A percentile compares a stretch with the other conserved stretches of the same genome.
These are phyloP conservation scores for Anolis apletophallus DNA, from an alignment of 2,797 vertebrate genomes.

Conservation along the genomic window DNA sequence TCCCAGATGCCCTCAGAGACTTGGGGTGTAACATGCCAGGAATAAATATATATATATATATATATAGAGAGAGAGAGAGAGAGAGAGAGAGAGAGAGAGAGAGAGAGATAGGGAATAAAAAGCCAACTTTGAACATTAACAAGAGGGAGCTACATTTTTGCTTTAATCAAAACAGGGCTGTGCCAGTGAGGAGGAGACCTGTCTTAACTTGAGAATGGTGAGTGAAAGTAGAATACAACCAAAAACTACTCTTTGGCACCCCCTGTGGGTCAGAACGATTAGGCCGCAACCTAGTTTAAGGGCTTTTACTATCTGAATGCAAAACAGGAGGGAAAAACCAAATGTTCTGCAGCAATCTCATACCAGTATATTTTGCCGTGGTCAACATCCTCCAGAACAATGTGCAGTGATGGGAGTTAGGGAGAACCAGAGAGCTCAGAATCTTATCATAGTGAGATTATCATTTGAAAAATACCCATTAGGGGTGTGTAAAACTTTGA, in stretches of 20 bases:
- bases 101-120: background rate
- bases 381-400: no score
- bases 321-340: background rate
- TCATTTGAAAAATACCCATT: no score
- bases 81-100: no score
- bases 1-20: background rate
- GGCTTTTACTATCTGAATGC: background rate
- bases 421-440: no score
- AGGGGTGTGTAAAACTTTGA: no score
- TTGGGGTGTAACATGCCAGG: conserved; percentile 4
- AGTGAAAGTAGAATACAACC: background rate
- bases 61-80: no score
- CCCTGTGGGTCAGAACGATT: conserved; percentile 11
- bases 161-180: conserved; percentile 24
- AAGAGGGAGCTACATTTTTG: conserved; percentile 4
- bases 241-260: background rate
- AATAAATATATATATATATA: no score
- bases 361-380: no score
- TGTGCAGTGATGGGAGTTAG: no score
- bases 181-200: accelerated
- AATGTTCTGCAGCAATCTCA: background rate
- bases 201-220: background rate
- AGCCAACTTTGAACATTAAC: conserved; percentile 24
- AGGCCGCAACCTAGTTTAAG: background rate
- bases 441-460: no score